Evolutionary conservation across 2,797 vertebrate genomes (phyloP).

Genomic region (Heteromormyrus szaboi): DNA sequence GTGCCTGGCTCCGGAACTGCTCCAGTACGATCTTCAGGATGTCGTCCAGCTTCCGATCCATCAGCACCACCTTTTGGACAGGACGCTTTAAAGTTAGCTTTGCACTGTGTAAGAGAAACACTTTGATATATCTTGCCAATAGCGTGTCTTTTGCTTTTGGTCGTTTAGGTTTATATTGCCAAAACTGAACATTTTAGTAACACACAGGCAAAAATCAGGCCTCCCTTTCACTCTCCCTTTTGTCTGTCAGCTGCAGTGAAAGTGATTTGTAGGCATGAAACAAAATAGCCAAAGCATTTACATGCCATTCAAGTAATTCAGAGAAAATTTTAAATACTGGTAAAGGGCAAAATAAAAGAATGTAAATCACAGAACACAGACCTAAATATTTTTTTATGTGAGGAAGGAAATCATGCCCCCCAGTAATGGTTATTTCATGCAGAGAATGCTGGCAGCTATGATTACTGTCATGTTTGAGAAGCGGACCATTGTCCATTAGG

Average conservation of each 20-base stretch:
- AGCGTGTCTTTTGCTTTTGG: neutral
- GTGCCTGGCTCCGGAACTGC: constrained; percentile 55
- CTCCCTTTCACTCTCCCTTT: neutral
- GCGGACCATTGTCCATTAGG: neutral
- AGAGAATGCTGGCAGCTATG: neutral
- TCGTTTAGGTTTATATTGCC: neutral
- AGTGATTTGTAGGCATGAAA: neutral
- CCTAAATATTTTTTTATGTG: neutral
- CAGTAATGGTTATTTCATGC: neutral
- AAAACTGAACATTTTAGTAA: neutral
- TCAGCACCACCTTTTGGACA: constrained; percentile 52
- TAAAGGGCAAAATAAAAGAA: neutral
- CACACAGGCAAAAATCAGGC: neutral
- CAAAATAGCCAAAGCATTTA: constrained; percentile 5
- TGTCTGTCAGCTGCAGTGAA: neutral
- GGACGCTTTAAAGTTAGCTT: neutral
- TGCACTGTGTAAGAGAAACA: neutral
- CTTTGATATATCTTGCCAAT: neutral
- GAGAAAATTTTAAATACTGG: neutral
- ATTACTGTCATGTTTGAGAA: neutral
- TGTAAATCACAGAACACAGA: neutral
- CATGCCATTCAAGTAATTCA: neutral
- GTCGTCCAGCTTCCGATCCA: constrained; percentile 63
- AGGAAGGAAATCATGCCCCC: neutral
- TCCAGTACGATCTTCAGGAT: constrained; percentile 57